These are phyloP conservation scores for Echiichthys vipera DNA, from an alignment of 2,797 vertebrate genomes.

Conservation along the genomic window DNA sequence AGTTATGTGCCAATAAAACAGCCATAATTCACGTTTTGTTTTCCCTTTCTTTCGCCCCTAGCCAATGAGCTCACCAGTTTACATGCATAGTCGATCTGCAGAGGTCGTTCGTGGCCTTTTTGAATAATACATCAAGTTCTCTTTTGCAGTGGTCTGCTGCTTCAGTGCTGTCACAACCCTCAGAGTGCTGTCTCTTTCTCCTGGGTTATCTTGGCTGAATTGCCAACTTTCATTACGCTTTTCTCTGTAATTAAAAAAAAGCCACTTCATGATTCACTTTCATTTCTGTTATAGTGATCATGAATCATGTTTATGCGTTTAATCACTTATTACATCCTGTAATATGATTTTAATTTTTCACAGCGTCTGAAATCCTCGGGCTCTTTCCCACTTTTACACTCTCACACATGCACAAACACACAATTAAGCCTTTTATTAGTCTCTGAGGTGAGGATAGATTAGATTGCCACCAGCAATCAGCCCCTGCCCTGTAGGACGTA, in stretches of 20 bases:
- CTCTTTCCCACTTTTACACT: slow-evolving; percentile 7
- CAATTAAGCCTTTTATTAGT: slow-evolving; percentile 55
- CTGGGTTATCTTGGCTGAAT: slow-evolving; percentile 2
- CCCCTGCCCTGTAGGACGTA: slow-evolving; percentile 44
- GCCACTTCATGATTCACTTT: not conserved
- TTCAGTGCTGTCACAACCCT: slow-evolving; percentile 30
- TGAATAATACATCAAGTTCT: slow-evolving; percentile 65
- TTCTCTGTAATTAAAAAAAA: slow-evolving; percentile 36
- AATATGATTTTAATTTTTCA: slow-evolving; percentile 48
- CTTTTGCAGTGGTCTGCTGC: slow-evolving; percentile 21
- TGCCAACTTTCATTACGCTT: slow-evolving; percentile 14
- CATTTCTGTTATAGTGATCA: not conserved
- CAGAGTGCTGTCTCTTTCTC: slow-evolving; percentile 24
- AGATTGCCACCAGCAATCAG: slow-evolving; percentile 65
- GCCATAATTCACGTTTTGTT: slow-evolving; percentile 13
- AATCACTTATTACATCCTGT: slow-evolving; percentile 14
- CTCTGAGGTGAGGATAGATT: slow-evolving; percentile 64
- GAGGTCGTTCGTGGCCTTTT: slow-evolving; percentile 41
- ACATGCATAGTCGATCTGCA: slow-evolving; percentile 33
- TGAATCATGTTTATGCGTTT: slow-evolving; percentile 19
- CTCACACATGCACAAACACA: not conserved
- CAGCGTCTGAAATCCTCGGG: slow-evolving; percentile 26
- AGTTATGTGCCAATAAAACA: not conserved
- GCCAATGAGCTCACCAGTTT: slow-evolving; percentile 33
- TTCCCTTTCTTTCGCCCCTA: slow-evolving; percentile 1